These are phyloP conservation scores for Acanthopleura granulata DNA, from an alignment of 2,888 invertebrate genomes.

Conservation along the genomic window DNA sequence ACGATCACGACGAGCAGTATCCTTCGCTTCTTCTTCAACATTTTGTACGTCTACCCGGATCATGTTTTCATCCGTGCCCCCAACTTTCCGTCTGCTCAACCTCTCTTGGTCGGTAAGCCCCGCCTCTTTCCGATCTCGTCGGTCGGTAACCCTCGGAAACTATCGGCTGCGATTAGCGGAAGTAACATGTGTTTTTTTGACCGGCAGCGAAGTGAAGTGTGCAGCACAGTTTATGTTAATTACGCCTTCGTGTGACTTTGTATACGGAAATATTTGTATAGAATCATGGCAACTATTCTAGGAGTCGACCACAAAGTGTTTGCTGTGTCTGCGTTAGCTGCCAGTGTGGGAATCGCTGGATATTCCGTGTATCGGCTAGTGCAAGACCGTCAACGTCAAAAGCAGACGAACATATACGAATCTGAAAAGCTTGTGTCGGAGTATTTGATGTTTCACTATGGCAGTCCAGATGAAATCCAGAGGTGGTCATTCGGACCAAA, in stretches of 20 bases:
- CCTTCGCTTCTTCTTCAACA: neutral
- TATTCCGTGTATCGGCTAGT: conserved; percentile 47
- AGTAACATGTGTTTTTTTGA: no score
- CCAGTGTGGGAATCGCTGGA: conserved; percentile 47
- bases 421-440: conserved; percentile 58
- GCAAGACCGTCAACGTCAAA: conserved; percentile 30
- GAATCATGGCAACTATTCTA: conserved; percentile 42
- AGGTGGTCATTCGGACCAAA: conserved; percentile 59
- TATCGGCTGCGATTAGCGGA: no score
- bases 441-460: conserved; percentile 65
- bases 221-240: no score
- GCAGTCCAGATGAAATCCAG: conserved; percentile 50
- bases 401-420: conserved; percentile 53
- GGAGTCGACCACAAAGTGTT: conserved; percentile 51
- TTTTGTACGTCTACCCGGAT: no score
- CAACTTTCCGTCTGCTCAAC: no score
- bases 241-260: no score
- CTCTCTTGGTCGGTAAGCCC: no score
- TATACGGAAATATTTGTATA: no score
- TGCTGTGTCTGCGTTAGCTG: conserved; percentile 42
- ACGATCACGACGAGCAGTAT: neutral
- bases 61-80: no score
- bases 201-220: no score
- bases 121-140: no score
- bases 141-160: no score